Evolutionary conservation across 2,113 vertebrate genomes (phyloP).

Genomic region (Formicarius rufipectus): DNA sequence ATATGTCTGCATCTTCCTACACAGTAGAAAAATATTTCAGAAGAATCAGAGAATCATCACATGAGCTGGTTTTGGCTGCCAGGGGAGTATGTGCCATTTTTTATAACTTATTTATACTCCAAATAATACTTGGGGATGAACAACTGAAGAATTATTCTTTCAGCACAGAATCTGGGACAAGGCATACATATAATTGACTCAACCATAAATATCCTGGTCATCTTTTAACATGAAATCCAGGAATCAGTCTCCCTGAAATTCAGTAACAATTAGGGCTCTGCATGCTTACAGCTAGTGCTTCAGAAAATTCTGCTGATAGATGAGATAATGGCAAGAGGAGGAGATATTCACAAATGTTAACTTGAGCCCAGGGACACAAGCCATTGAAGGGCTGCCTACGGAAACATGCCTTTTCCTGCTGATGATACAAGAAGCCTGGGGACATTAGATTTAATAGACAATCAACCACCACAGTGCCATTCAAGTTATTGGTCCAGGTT

Average conservation of each 20-base stretch:
- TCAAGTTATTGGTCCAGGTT: background rate
- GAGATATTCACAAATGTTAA: background rate
- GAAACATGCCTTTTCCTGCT: background rate
- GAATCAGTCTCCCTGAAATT: background rate
- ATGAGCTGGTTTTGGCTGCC: background rate
- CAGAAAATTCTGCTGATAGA: background rate
- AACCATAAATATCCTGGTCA: background rate
- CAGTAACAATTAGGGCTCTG: background rate
- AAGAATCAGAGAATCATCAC: background rate
- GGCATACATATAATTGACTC: background rate
- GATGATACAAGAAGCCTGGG: background rate
- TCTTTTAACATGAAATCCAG: background rate
- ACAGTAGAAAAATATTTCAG: background rate
- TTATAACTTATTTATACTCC: background rate
- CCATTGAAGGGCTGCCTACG: background rate
- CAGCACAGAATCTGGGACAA: background rate
- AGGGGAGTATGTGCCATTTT: background rate
- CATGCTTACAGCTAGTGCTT: background rate
- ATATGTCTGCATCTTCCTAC: background rate
- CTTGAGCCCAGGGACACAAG: background rate
- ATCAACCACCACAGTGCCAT: background rate
- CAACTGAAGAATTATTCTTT: background rate
- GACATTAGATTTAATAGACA: background rate
- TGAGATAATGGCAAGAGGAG: background rate
- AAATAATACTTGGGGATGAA: background rate